phyloP scores from a whole-genome alignment of 2,797 vertebrate species.

The Graptemys geographica region DNA sequence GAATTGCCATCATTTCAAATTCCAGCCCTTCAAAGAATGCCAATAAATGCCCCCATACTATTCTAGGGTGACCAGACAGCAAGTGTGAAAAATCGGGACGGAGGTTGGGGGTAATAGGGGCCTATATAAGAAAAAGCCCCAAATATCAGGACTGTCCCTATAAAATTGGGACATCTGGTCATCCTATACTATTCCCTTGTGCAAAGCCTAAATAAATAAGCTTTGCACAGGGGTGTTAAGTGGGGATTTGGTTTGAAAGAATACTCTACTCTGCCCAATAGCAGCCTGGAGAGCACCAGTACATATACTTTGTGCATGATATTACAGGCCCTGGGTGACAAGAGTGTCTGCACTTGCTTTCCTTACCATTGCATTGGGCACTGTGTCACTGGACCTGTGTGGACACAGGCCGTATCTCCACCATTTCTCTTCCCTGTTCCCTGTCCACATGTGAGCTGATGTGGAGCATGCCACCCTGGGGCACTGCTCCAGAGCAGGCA shows the following conservation, averaged over 20 bases:
- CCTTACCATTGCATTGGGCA: fast-evolving
- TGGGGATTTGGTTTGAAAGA: not conserved
- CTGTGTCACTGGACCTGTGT: not conserved
- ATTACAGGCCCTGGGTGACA: fast-evolving
- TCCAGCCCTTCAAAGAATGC: fast-evolving
- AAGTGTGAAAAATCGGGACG: no score
- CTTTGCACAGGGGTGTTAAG: no score
- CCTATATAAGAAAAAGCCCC: no score
- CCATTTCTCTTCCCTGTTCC: not conserved
- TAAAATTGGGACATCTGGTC: no score
- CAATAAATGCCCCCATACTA: not conserved
- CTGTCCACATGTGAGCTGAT: not conserved
- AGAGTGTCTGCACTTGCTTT: fast-evolving
- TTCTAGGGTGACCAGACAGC: no score
- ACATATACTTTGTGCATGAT: not conserved
- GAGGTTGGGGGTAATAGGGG: no score
- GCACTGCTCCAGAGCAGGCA: not conserved
- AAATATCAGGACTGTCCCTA: no score
- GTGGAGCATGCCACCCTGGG: not conserved
- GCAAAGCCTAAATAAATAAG: not conserved
- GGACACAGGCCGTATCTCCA: not conserved
- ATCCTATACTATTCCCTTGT: no score
- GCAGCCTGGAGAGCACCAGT: not conserved
- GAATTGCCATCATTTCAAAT: not conserved
- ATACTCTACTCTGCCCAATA: not conserved